Evolutionary conservation across 2,113 vertebrate genomes (phyloP), one percentile per base, ranked within the genome.

Genomic region (Panthera tigris): DNA sequence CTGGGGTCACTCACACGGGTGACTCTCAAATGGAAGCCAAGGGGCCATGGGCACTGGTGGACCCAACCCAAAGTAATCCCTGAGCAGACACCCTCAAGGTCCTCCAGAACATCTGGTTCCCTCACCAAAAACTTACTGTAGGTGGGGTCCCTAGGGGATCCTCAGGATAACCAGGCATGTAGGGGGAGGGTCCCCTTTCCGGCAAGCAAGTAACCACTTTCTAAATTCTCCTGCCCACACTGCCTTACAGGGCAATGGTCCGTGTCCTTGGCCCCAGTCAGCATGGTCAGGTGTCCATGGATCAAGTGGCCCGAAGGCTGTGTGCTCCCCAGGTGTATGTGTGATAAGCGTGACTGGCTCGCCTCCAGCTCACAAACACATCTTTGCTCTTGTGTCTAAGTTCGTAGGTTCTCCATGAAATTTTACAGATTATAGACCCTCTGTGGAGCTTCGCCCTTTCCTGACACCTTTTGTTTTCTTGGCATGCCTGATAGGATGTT

Each of bases 11-110:
- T 36, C 36, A 80, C 39, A 29, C 4, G 48, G 78, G 73, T 85
- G 29, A 95, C 39, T 41, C 36, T 66, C 66, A 41, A 74, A 48
- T 29, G 52, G 88, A 82, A 95, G 31, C 71, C 52, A 79, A 85
- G 31, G 33, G 71, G 12, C 27, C 6, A 7, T 1, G 48, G 29
- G 6, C 23, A 4, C 19, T 25, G 31, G 39, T 63, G 15, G 39
- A 63, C 31, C 21, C 4, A 76, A 81, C 1, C 14, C 14, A 61
- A 74, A 55, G 19, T 31, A 15, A 45, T 45, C 9, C 36, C 85
- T 90, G n/a, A 92, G 31, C 9, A 50, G 83, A 74, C 18, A 57
- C 18, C 36, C 39, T 21, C 55, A 1, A 18, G 61, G 48, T 27
- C 9, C 71, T 36, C 27, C n/a, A 18, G 65, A 69, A 19, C 4